Base-by-base conservation (phyloP, 1,140 invertebrate species). In the Plectrocnemia conspersa region DNA sequence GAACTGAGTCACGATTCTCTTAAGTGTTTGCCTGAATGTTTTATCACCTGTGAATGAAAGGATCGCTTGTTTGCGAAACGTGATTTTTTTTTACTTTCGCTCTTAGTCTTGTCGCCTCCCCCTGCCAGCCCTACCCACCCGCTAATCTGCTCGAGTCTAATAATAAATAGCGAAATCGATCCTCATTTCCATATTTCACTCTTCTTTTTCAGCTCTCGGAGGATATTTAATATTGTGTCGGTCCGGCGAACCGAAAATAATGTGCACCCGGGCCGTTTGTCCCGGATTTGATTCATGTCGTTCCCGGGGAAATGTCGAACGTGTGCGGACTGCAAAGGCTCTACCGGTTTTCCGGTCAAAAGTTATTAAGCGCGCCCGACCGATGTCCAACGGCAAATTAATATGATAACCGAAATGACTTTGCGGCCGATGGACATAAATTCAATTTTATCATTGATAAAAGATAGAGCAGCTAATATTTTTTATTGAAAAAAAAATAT, bases 1-100 rank as follows among this genome's bases (percentile, higher is more conserved):
- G n/a, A 25, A 45, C 13, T 50, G 40, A 38, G 33, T 50, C 32
- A 38, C 47, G 47, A 50, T 50, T 21, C 10, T 19, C 47, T 38
- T 50, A 50, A 50, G 47, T 50, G 47, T 50, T 50, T 50, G n/a
- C 27, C 47, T 50, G 47, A 50, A 50, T 50, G 47, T 50, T 50
- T 50, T 50, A 50, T 50, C 47, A 50, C 47, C 47, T 50, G 47
- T 38, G 47, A 50, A 50, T 50, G 47, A 38, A 50, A 22, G 47
- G 47, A 50, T 50, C 47, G 9, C 33, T 27, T 50, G 47, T 50
- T 50, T 50, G 47, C 32, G 47, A 50, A 50, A 50, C 47, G 47
- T 50, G 47, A 50, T 50, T 50, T 50, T 50, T 47, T 50, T 50
- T 23, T 35, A 48, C 23, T 21, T 42, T 40, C 18, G 13, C 36